phyloP scores from a whole-genome alignment of 2,113 vertebrate species.

The Myrmecobius fasciatus region DNA sequence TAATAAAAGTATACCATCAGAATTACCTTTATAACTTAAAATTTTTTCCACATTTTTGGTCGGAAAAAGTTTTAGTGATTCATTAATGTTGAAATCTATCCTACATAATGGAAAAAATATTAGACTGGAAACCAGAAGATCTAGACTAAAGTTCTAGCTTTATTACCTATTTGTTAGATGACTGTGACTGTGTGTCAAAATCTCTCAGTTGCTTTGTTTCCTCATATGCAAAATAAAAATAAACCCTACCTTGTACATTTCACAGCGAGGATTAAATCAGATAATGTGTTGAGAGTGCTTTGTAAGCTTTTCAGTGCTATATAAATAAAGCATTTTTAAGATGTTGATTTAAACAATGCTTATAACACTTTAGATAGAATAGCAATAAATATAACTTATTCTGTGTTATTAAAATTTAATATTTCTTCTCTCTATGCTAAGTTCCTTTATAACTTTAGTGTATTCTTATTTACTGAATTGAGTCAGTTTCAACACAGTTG shows the following conservation, averaged over 20 bases:
- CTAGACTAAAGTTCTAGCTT: neutral
- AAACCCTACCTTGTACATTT: neutral
- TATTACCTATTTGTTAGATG: neutral
- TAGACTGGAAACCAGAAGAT: neutral
- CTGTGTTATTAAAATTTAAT: neutral
- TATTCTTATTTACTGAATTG: neutral
- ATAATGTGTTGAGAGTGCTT: neutral
- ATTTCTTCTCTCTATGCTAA: neutral
- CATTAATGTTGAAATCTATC: neutral
- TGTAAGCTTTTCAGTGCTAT: neutral
- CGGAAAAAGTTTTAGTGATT: constrained; percentile 2
- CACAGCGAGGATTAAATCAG: neutral
- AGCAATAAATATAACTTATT: neutral
- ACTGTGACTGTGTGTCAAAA: neutral
- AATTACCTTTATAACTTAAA: constrained; percentile 5
- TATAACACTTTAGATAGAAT: neutral
- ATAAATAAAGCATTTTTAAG: neutral
- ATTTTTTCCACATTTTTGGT: constrained; percentile 17
- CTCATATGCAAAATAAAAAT: neutral
- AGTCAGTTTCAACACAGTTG: neutral
- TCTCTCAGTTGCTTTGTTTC: neutral
- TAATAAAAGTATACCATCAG: neutral
- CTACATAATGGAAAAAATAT: neutral
- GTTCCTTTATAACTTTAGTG: neutral
- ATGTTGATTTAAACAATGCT: neutral